These are phyloP conservation scores for Shinisaurus crocodilurus DNA, from an alignment of 2,113 vertebrate genomes.

Conservation along the genomic window DNA sequence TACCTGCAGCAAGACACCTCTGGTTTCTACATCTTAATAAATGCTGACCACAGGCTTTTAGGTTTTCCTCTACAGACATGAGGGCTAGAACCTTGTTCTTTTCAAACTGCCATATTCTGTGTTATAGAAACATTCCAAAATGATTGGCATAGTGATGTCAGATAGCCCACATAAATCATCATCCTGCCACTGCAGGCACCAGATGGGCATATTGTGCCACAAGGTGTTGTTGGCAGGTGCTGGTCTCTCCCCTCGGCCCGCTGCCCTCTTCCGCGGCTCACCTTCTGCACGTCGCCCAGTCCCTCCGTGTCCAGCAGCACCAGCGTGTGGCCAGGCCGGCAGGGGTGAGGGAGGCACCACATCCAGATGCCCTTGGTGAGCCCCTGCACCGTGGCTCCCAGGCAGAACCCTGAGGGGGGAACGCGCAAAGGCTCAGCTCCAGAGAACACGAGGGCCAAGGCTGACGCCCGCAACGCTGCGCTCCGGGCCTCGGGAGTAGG, in stretches of 20 bases:
- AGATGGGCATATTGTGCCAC: not conserved
- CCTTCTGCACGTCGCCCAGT: slow-evolving; percentile 69
- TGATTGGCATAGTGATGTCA: not conserved
- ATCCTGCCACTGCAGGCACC: not conserved
- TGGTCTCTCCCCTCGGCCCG: no score
- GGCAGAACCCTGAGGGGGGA: slow-evolving; percentile 67
- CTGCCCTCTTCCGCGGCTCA: slow-evolving; percentile 19
- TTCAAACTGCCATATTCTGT: not conserved
- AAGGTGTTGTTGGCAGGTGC: not conserved
- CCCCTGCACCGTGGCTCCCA: slow-evolving; percentile 70
- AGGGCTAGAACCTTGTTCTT: not conserved
- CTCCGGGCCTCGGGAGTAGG: no score
- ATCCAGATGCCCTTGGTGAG: slow-evolving; percentile 62
- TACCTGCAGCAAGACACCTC: not conserved
- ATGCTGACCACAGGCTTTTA: not conserved
- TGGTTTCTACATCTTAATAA: not conserved
- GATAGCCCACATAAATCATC: not conserved
- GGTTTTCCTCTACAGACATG: not conserved
- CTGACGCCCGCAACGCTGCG: no score
- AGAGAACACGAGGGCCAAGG: no score
- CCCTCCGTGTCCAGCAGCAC: slow-evolving; percentile 71
- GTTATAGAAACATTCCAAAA: not conserved
- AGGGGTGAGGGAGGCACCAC: slow-evolving; percentile 70
- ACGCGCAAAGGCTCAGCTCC: not conserved
- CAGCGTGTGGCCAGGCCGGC: slow-evolving; percentile 40